Evolutionary conservation across 2,888 invertebrate genomes (phyloP).

Genomic region (Eilema sororculum): DNA sequence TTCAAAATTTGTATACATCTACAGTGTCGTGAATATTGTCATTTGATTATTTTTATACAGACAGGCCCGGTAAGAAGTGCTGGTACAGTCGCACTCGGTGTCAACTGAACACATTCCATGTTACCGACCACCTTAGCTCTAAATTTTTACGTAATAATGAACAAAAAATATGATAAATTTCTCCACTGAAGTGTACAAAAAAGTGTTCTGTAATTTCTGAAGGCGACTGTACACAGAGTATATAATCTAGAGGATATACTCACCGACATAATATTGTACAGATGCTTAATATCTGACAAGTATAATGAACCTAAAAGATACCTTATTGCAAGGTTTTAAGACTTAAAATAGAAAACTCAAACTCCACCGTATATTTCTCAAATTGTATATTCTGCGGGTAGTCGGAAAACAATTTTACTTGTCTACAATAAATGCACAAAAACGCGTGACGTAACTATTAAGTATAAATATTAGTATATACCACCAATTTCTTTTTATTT

Average conservation of each 20-base stretch:
- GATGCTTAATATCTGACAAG: not conserved
- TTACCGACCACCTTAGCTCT: too few relatives aligned
- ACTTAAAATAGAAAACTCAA: not conserved
- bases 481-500: not conserved
- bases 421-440: conserved; percentile 31
- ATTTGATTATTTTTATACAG: too few relatives aligned
- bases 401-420: conserved; percentile 16
- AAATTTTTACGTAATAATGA: too few relatives aligned
- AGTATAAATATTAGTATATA: conserved; percentile 12
- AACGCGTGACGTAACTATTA: conserved; percentile 15
- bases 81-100: too few relatives aligned
- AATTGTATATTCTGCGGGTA: not conserved
- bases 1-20: conserved; percentile 29
- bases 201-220: too few relatives aligned
- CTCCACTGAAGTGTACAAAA: too few relatives aligned
- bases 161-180: not conserved
- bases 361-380: not conserved
- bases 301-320: not conserved
- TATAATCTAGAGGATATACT: not conserved
- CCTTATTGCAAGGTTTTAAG: not conserved
- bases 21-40: conserved; percentile 3
- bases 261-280: not conserved
- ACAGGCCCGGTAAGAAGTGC: too few relatives aligned
- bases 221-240: not conserved
- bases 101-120: too few relatives aligned